phyloP scores from a whole-genome alignment of 2,113 vertebrate genomes.

The Megaleporinus macrocephalus region DNA sequence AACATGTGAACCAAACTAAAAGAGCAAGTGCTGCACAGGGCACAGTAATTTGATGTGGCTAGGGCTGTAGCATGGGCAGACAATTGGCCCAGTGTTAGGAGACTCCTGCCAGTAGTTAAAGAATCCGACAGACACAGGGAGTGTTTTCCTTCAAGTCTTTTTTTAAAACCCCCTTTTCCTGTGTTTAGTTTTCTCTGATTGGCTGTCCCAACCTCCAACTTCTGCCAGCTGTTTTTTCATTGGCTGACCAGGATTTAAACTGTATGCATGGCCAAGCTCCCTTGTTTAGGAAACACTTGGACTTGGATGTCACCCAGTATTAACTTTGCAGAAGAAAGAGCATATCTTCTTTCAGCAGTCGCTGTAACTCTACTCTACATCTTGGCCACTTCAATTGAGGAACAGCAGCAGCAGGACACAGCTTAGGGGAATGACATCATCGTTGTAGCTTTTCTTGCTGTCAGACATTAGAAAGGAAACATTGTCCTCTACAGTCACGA shows the following conservation, averaged over 20 bases:
- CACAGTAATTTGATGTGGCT: conserved; percentile 48
- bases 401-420: conserved; percentile 65
- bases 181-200: background rate
- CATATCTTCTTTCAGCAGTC: conserved; percentile 57
- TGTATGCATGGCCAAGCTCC: conserved; percentile 50
- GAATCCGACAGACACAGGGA: conserved; percentile 38
- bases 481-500: conserved; percentile 70
- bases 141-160: conserved; percentile 33
- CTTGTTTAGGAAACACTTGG: conserved; percentile 24
- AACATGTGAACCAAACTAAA: conserved; percentile 36
- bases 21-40: background rate
- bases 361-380: conserved; percentile 55
- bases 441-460: conserved; percentile 29
- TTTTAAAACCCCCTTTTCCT: conserved; percentile 16
- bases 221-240: conserved; percentile 35
- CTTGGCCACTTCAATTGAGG: conserved; percentile 70
- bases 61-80: conserved; percentile 31
- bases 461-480: conserved; percentile 64
- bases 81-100: conserved; percentile 53
- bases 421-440: conserved; percentile 69
- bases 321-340: conserved; percentile 35
- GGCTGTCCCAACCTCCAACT: conserved; percentile 7
- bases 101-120: conserved; percentile 44
- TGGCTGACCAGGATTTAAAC: conserved; percentile 64
- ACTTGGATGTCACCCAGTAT: conserved; percentile 60